Evolutionary conservation across 2,888 invertebrate species (phyloP), one percentile per base, ranked within the genome.

Genomic region (Gastracanthus pulcherrimus): DNA sequence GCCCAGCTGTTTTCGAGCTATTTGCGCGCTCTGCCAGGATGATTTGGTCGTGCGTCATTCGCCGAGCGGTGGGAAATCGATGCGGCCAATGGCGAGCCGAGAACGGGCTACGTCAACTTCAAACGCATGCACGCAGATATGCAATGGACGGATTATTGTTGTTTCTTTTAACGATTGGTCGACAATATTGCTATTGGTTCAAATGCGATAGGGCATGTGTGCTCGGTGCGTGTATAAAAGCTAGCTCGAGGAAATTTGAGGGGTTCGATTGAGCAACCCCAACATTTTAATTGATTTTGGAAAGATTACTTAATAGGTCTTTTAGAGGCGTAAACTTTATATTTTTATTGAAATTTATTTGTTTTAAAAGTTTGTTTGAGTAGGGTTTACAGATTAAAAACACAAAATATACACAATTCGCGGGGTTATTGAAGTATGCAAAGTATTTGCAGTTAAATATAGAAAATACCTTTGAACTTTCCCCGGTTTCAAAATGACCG

Each of bases 31-130:
- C n/a, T n/a, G n/a, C n/a, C 41, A 34, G 45, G 80, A 80, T 76
- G 76, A 76, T 76, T 71, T 80, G 76, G 80, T 41, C 76, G 80
- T 13, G 76, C 70, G 76, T 76, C 58, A 76, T 80, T 80, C 76
- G 80, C 55, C 71, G 45, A 80, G 36, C 64, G 41, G 11, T 11
- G n/a, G 3, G 23, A 38, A 51, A 71, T 76, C 76, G 76, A 76
- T 76, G 26, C 66, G 45, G 31, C 80, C 80, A 80, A 80, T 80
- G 34, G 23, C 1, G 26, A 11, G 7, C 7, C 69, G 55, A 51
- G 80, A 75, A 70, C 38, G 7, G 23, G 69, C 69, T 72, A 69
- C 74, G 69, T 74, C 74, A 79, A 70, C 76, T 23, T 41, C 41
- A 58, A 55, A 51, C 31, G 55, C n/a, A 16, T 45, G n/a, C n/a